Evolutionary conservation across 2,888 invertebrate species (phyloP).

Genomic region (Oxyteleia sp.): DNA sequence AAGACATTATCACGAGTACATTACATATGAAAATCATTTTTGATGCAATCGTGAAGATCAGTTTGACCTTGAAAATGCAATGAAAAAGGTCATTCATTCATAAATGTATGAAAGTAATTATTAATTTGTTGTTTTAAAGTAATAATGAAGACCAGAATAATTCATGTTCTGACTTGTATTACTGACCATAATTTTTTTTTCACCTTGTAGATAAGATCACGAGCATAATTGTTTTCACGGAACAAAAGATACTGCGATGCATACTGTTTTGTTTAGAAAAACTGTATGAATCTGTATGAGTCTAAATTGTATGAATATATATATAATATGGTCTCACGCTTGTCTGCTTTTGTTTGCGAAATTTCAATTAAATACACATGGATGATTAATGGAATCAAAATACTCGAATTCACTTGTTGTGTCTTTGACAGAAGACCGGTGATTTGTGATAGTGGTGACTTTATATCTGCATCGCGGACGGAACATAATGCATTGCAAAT

Average conservation of each 20-base stretch:
- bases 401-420: constrained; percentile 52
- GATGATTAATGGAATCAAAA: constrained; percentile 29
- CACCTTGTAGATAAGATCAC: not conserved
- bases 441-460: constrained; percentile 47
- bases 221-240: not conserved
- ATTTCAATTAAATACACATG: constrained; percentile 26
- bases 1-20: not conserved
- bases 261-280: too few species aligned
- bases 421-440: constrained; percentile 16
- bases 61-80: not conserved
- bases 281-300: too few species aligned
- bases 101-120: too few species aligned
- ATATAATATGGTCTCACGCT: not conserved
- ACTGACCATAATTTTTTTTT: not conserved
- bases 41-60: not conserved
- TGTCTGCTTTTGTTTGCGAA: not conserved
- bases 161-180: too few species aligned
- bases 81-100: not conserved
- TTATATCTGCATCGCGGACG: constrained; percentile 45
- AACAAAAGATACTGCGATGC: too few species aligned
- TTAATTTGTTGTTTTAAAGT: too few species aligned
- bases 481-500: constrained; percentile 51
- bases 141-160: too few species aligned
- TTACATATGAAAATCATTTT: not conserved
- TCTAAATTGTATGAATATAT: not conserved